phyloP scores from a whole-genome alignment of 2,888 invertebrate genomes.

The Sclerodermus sp. region DNA sequence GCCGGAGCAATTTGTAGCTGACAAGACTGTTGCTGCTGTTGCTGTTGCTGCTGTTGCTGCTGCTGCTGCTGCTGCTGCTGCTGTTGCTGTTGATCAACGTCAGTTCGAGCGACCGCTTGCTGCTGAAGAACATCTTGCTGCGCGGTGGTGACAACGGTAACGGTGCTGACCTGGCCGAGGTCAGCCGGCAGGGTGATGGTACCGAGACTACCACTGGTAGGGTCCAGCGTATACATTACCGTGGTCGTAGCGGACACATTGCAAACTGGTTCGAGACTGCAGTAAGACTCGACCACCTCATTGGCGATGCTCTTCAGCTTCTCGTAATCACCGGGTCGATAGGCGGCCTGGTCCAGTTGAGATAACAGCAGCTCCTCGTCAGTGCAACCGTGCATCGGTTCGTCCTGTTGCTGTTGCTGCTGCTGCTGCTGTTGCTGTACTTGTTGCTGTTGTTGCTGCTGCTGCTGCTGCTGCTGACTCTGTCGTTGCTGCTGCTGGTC shows the following conservation, averaged over 20 bases:
- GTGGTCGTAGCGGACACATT: conserved; percentile 50
- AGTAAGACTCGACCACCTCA: conserved; percentile 78
- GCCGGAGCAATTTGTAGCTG: conserved; percentile 60
- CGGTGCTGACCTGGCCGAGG: conserved; percentile 51
- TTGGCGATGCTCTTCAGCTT: conserved; percentile 82
- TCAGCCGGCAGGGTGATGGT: conserved; percentile 54
- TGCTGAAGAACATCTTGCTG: conserved; percentile 45
- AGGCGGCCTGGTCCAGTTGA: conserved; percentile 68
- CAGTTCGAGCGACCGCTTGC: conserved; percentile 49
- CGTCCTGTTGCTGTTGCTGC: conserved; percentile 60
- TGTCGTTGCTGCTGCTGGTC: conserved; percentile 44
- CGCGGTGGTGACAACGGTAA: conserved; percentile 51
- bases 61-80: conserved; percentile 42
- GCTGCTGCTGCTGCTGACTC: conserved; percentile 32
- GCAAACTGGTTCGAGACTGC: conserved; percentile 66
- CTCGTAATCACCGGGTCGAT: conserved; percentile 76
- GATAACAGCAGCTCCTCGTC: conserved; percentile 73
- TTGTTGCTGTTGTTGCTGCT: conserved; percentile 44
- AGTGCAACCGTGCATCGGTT: conserved; percentile 63
- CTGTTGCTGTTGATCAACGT: conserved; percentile 60
- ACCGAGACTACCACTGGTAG: conserved; percentile 51
- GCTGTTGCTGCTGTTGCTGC: conserved; percentile 60
- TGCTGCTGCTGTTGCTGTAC: conserved; percentile 32
- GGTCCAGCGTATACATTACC: conserved; percentile 56
- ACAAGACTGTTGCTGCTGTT: conserved; percentile 56